These are phyloP conservation scores for Xenopus petersii DNA, from an alignment of 2,797 vertebrate genomes.

Conservation along the genomic window DNA sequence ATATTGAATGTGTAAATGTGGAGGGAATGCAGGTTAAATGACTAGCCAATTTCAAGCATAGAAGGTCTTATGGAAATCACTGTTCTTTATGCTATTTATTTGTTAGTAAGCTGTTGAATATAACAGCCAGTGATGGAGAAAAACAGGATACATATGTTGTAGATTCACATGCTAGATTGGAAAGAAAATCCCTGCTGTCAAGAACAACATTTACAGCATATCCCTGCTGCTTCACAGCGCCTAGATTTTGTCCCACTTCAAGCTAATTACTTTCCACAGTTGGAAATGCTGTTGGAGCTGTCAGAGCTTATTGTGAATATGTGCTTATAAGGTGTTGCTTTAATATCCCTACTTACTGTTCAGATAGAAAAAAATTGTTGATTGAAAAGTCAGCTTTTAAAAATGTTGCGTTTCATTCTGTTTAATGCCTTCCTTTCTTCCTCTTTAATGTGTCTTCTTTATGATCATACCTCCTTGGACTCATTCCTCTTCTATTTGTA, in stretches of 20 bases:
- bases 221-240: background rate
- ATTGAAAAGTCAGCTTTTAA: too few species aligned
- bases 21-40: too few species aligned
- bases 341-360: background rate
- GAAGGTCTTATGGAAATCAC: too few species aligned
- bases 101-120: background rate
- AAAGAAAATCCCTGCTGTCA: constrained; percentile 8
- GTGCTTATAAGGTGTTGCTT: background rate
- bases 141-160: background rate
- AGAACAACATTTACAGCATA: background rate
- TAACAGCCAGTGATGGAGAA: background rate
- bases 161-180: background rate
- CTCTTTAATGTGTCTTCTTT: too few species aligned
- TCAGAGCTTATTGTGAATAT: background rate
- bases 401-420: too few species aligned
- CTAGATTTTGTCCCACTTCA: constrained; percentile 3
- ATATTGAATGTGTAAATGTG: too few species aligned
- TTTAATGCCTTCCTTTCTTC: too few species aligned
- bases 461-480: too few species aligned
- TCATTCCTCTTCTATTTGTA: too few species aligned
- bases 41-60: too few species aligned
- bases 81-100: too few species aligned
- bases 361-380: background rate
- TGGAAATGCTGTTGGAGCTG: background rate
- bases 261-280: constrained; percentile 3